Percentiles rank a stretch among this genome's conserved stretches.
Evolutionary conservation across 2,888 invertebrate genomes (phyloP).

Genomic region (Fragum sueziense): DNA sequence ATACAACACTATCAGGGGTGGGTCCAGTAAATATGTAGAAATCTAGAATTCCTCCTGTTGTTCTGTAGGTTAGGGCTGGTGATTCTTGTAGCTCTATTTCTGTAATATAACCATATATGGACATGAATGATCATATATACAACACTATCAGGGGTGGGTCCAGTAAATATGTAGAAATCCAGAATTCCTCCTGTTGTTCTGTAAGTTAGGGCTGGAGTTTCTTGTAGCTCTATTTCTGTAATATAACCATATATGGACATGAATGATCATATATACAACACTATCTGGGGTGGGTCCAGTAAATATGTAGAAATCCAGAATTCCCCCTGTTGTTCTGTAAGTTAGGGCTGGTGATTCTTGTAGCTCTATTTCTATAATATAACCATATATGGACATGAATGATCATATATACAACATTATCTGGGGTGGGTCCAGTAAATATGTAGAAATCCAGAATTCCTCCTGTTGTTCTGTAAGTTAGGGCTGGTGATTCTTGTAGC

Average conservation of each 20-base stretch:
- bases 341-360: slow-evolving; percentile 88
- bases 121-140: slow-evolving; percentile 77
- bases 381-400: slow-evolving; percentile 85
- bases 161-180: slow-evolving; percentile 89
- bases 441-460: slow-evolving; percentile 91
- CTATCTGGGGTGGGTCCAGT: slow-evolving; percentile 88
- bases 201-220: slow-evolving; percentile 90
- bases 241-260: too few relatives aligned
- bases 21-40: slow-evolving; percentile 90
- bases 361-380: slow-evolving; percentile 7
- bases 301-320: slow-evolving; percentile 90
- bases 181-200: slow-evolving; percentile 91
- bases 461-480: slow-evolving; percentile 91
- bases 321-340: slow-evolving; percentile 90
- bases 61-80: slow-evolving; percentile 91
- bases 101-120: slow-evolving; percentile 84
- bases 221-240: slow-evolving; percentile 9
- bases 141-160: slow-evolving; percentile 87
- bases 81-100: slow-evolving; percentile 8
- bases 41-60: slow-evolving; percentile 90
- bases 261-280: too few relatives aligned
- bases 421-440: slow-evolving; percentile 89
- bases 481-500: slow-evolving; percentile 85
- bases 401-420: slow-evolving; percentile 81
- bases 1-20: slow-evolving; percentile 85